Percentiles rank a stretch among this genome's conserved stretches.
Evolutionary conservation across 2,797 vertebrate species (phyloP).

Genomic region (Avahi laniger): DNA sequence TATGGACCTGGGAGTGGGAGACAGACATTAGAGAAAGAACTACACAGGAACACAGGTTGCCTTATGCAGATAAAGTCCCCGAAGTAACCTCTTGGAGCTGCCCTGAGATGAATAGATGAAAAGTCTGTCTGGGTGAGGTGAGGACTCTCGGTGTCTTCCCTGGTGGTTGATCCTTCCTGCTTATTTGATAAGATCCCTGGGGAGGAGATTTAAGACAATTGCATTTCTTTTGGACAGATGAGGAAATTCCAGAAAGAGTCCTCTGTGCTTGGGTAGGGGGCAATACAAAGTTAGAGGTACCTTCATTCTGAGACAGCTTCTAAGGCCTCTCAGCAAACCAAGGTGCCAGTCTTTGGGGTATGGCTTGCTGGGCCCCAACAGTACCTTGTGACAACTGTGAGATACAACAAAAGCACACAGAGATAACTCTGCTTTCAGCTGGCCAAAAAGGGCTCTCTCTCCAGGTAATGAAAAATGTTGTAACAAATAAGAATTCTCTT

Average conservation of each 20-base stretch:
- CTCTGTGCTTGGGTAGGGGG: too few relatives aligned
- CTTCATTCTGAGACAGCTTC: neutral
- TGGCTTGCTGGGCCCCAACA: neutral
- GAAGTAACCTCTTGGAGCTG: neutral
- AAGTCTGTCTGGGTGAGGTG: neutral
- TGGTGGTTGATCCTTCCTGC: neutral
- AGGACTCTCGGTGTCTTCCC: neutral
- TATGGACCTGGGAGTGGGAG: neutral
- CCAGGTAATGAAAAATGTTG: neutral
- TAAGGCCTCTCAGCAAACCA: neutral
- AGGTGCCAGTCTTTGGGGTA: neutral
- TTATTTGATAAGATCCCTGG: neutral
- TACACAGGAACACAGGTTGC: neutral
- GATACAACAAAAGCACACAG: neutral
- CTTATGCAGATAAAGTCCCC: too few relatives aligned
- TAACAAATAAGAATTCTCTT: neutral
- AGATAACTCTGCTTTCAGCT: neutral
- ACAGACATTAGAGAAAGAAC: neutral
- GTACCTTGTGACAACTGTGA: neutral
- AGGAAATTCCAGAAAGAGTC: neutral
- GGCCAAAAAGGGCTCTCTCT: neutral
- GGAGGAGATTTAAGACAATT: neutral
- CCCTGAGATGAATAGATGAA: neutral
- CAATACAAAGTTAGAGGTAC: neutral
- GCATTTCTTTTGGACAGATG: neutral